These are phyloP conservation scores for Steinernema scapterisci DNA, from an alignment of 2,888 invertebrate genomes.

Conservation along the genomic window DNA sequence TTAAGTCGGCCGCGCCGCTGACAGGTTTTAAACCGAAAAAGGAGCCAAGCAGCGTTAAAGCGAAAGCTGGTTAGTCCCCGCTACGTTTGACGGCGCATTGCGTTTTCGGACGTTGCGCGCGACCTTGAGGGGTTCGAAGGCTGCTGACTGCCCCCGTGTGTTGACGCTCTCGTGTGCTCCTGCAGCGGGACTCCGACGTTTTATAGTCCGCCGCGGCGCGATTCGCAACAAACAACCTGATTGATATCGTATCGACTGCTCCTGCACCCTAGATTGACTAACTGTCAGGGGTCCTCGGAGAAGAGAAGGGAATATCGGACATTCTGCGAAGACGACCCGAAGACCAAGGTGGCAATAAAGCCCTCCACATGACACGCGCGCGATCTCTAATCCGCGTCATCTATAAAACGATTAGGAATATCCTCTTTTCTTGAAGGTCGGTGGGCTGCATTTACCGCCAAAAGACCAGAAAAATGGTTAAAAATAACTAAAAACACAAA, in stretches of 20 bases:
- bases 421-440: not conserved
- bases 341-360: not conserved
- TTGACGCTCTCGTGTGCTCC: not conserved
- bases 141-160: too few relatives aligned
- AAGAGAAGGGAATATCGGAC: not conserved
- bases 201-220: constrained; percentile 14
- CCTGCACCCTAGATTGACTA: not conserved
- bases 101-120: not conserved
- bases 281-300: not conserved
- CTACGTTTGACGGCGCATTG: not conserved
- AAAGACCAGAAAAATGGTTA: too few relatives aligned
- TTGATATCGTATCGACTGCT: not conserved
- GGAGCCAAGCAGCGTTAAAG: not conserved
- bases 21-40: constrained; percentile 27
- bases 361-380: not conserved
- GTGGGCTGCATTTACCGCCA: too few relatives aligned
- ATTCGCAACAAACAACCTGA: constrained; percentile 26
- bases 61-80: constrained; percentile 14
- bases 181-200: not conserved
- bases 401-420: constrained; percentile 12
- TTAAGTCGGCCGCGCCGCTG: not conserved
- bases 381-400: constrained; percentile 6
- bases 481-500: too few relatives aligned
- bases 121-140: not conserved
- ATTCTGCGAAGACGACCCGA: not conserved